Percentiles rank a stretch among this genome's conserved stretches.
phyloP scores from a whole-genome alignment of 1,140 invertebrate genomes.

The Leptonema lineaticorne region DNA sequence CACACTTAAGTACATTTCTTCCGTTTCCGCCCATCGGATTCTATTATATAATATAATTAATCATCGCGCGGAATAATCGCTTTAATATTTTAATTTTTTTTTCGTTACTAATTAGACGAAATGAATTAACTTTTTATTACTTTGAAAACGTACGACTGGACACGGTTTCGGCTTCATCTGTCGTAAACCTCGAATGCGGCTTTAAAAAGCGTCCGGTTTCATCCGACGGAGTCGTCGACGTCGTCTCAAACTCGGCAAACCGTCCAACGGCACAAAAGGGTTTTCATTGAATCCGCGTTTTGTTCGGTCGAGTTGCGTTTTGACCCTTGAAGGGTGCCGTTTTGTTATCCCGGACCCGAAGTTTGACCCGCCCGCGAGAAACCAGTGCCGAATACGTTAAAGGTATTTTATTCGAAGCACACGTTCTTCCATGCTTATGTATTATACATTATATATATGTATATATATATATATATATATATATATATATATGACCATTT shows the following conservation, averaged over 20 bases:
- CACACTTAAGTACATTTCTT: too few species aligned
- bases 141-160: too few species aligned
- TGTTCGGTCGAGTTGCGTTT: background rate
- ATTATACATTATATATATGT: background rate
- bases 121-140: too few species aligned
- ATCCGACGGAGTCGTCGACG: background rate
- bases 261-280: too few species aligned
- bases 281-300: slow-evolving; percentile 2
- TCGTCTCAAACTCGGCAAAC: background rate
- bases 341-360: slow-evolving; percentile 2
- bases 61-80: too few species aligned
- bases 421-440: background rate
- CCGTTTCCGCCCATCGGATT: too few species aligned
- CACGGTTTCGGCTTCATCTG: too few species aligned
- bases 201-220: background rate
- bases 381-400: slow-evolving; percentile 11
- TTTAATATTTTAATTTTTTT: too few species aligned
- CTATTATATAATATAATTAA: too few species aligned
- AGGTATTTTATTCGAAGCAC: background rate
- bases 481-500: background rate
- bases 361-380: background rate
- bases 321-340: background rate
- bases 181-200: too few species aligned
- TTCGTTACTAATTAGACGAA: too few species aligned
- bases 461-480: background rate